These are phyloP conservation scores for Scaptomyza pallida DNA, from an alignment of 1,140 invertebrate genomes.

Conservation along the genomic window DNA sequence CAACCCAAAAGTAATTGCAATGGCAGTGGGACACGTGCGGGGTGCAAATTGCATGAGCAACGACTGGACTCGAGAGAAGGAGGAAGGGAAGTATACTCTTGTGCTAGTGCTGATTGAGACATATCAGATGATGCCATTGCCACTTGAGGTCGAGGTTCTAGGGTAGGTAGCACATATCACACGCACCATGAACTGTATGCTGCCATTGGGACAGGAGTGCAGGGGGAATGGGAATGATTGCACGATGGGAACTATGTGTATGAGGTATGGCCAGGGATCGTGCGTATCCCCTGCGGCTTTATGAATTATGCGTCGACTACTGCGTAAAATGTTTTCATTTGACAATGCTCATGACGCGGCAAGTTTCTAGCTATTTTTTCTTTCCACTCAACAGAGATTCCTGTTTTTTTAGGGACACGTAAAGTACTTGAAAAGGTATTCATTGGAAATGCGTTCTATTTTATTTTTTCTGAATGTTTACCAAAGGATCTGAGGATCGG, in stretches of 20 bases:
- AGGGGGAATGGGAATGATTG: background rate
- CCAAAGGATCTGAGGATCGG: slow-evolving; percentile 29
- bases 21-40: slow-evolving; percentile 66
- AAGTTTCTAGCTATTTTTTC: slow-evolving; percentile 40
- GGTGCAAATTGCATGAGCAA: slow-evolving; percentile 59
- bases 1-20: slow-evolving; percentile 68
- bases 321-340: slow-evolving; percentile 58
- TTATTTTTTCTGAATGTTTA: background rate
- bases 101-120: slow-evolving; percentile 58
- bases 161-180: slow-evolving; percentile 57
- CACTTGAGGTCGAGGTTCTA: slow-evolving; percentile 46
- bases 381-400: slow-evolving; percentile 27
- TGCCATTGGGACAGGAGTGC: background rate
- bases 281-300: slow-evolving; percentile 56
- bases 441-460: slow-evolving; percentile 33
- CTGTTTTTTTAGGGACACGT: slow-evolving; percentile 22
- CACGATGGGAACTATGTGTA: background rate
- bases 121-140: slow-evolving; percentile 62
- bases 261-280: slow-evolving; percentile 19
- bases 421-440: slow-evolving; percentile 70
- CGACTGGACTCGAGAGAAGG: no score
- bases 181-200: slow-evolving; percentile 25
- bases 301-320: slow-evolving; percentile 60
- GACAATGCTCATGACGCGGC: slow-evolving; percentile 47
- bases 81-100: background rate